Base-by-base conservation (phyloP, 1,140 invertebrate species). In the Microplitis demolitor region DNA sequence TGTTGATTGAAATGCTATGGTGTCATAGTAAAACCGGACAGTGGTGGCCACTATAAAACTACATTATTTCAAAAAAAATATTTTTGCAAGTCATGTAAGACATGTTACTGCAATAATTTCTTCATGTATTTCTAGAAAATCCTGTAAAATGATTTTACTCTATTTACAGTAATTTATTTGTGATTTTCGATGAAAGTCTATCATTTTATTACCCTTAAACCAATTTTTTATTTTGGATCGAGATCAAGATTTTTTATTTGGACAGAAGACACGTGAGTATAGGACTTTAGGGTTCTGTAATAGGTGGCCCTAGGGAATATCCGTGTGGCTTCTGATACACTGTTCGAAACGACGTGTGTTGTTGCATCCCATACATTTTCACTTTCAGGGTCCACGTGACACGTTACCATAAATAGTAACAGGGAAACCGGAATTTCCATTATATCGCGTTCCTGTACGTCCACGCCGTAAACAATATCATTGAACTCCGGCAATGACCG, bases 401-500 rank as follows among this genome's bases (percentile, higher is more conserved):
- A 54, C 61, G 16, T 11, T 8, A 50, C 14, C 66, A 73, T 69
- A 73, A 73, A 74, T 74, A 74, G 60, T 64, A 13, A 50, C 54
- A 11, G 24, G 50, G 67, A 56, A 64, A 69, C 50, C 35, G 72
- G 72, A 74, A 74, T 74, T 74, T 69, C 61, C 67, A 69, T 73
- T 73, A 73, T 69, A 66, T 69, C 72, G 72, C 39, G 64, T 74
- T 69, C 58, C 61, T 37, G 51, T 66, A 64, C 67, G 60, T 66
- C 45, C 60, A 51, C 16, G 39, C 72, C 72, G 66, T 74, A 74
- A 74, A 74, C 72, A 74, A 74, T 74, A 74, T 74, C 72, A 69
- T 74, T 74, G 60, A 74, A 69, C 60, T 64, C 67, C 37, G 66
- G 37, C 13, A 80, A 76, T 72, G 77, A 70, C 74, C 66, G 68